A percentile compares a stretch with the other conserved stretches of the same genome.
Conservation (phyloP, 2,888 invertebrate species). For the Xestoiulus laeticollis region DNA sequence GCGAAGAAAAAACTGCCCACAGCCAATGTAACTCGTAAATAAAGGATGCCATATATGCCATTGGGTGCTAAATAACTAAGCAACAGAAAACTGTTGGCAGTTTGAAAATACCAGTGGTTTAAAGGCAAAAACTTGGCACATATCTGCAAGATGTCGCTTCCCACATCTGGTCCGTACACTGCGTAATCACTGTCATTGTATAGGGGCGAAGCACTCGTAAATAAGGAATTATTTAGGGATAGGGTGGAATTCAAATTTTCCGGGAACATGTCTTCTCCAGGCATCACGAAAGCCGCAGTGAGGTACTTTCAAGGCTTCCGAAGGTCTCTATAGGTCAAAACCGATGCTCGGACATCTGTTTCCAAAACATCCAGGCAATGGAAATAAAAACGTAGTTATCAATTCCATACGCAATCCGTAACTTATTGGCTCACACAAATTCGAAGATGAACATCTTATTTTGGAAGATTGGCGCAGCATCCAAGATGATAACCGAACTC, state of each 20-base stretch:
- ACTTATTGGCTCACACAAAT: background rate
- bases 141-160: background rate
- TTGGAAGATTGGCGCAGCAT: background rate
- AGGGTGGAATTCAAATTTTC: background rate
- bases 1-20: constrained; percentile 81
- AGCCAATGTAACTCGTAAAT: constrained; percentile 78
- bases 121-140: constrained; percentile 45
- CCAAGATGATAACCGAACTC: background rate
- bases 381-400: background rate
- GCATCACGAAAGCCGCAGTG: background rate
- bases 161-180: background rate
- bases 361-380: background rate
- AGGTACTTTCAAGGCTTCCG: background rate
- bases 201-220: background rate
- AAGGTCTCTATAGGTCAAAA: background rate
- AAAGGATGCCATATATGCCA: constrained; percentile 78
- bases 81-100: constrained; percentile 83
- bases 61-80: constrained; percentile 83
- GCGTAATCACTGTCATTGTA: background rate
- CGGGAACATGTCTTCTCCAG: background rate
- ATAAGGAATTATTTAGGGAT: background rate
- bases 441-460: background rate
- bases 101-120: constrained; percentile 85
- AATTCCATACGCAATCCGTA: background rate
- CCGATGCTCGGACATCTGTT: background rate